Conservation (phyloP, 2,113 vertebrate genomes). For the Sinocyclocheilus maitianheensis region DNA sequence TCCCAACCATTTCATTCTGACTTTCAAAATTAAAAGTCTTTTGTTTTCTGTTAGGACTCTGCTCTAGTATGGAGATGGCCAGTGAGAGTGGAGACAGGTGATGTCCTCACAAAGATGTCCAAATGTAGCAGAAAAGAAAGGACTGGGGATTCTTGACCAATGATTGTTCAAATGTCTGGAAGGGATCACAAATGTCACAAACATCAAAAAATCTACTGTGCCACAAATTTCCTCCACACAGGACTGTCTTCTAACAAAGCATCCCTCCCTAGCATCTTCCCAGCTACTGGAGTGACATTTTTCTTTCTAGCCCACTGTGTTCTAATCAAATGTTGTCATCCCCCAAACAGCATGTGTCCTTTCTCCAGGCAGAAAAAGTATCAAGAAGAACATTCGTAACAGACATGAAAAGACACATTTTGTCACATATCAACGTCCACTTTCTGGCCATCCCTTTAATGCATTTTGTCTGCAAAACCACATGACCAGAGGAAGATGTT, state of each 20-base stretch:
- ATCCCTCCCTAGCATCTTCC: background rate
- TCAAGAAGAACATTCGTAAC: background rate
- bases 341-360: background rate
- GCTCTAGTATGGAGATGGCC: background rate
- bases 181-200: background rate
- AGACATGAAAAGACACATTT: slow-evolving; percentile 6
- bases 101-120: background rate
- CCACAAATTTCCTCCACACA: background rate
- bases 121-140: background rate
- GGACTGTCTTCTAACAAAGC: background rate
- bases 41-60: background rate
- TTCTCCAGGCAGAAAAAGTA: background rate
- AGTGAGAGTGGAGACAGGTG: background rate
- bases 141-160: background rate
- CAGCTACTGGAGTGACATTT: background rate
- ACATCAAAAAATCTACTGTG: background rate
- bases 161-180: background rate
- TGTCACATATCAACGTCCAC: background rate
- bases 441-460: background rate
- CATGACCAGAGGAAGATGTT: slow-evolving; percentile 5
- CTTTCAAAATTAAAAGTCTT: background rate
- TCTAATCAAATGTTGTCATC: slow-evolving; percentile 9
- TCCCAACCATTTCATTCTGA: background rate
- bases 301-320: background rate
- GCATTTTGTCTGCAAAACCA: background rate